Percentiles rank a stretch among this genome's conserved stretches.
phyloP scores from a whole-genome alignment of 2,797 vertebrate species.

The Peromyscus nudipes region DNA sequence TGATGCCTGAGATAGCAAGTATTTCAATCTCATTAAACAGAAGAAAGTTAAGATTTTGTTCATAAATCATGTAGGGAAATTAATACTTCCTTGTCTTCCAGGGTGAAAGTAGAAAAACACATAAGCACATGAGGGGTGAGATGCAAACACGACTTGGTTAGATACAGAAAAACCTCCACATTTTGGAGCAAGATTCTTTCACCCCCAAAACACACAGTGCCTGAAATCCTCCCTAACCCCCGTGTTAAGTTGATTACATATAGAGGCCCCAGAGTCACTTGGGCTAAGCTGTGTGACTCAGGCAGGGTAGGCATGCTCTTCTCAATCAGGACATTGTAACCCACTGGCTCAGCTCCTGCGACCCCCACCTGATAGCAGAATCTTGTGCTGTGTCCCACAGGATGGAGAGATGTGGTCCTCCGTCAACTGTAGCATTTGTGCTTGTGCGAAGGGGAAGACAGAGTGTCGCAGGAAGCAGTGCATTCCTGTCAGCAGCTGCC shows the following conservation, averaged over 20 bases:
- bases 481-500: slow-evolving; percentile 95
- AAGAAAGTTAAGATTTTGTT: slow-evolving; percentile 73
- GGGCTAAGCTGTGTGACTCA: slow-evolving; percentile 73
- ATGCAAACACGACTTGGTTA: slow-evolving; percentile 72
- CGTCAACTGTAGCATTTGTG: slow-evolving; percentile 96
- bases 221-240: slow-evolving; percentile 58
- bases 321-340: slow-evolving; percentile 61
- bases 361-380: slow-evolving; percentile 80
- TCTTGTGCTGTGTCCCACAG: slow-evolving; percentile 87
- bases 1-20: slow-evolving; percentile 67
- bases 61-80: slow-evolving; percentile 67
- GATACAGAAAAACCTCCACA: slow-evolving; percentile 26
- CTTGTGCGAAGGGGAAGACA: slow-evolving; percentile 94
- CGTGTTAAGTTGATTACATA: slow-evolving; percentile 8
- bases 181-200: neutral
- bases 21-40: slow-evolving; percentile 35
- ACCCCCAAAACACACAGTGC: neutral
- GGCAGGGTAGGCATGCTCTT: slow-evolving; percentile 68
- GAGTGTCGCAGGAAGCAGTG: slow-evolving; percentile 97
- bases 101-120: slow-evolving; percentile 48
- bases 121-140: neutral
- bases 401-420: slow-evolving; percentile 99
- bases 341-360: slow-evolving; percentile 57
- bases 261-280: slow-evolving; percentile 78
- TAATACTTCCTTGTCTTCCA: slow-evolving; percentile 48